Base-by-base conservation (phyloP, 2,888 invertebrate species). In the Caenorhabditis wallacei region DNA sequence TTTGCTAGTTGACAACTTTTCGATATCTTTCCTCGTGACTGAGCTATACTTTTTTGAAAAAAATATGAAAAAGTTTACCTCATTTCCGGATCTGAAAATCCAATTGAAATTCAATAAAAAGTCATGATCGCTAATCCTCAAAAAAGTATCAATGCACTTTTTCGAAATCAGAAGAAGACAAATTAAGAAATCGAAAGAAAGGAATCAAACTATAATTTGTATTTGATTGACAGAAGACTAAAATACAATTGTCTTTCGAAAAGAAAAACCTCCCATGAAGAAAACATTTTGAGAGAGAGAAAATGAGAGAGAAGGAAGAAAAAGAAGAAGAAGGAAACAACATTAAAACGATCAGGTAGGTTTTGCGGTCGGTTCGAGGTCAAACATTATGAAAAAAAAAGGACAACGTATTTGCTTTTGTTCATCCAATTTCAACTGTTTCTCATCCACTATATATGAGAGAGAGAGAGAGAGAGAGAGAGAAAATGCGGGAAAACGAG, bases 291-390 rank as follows among this genome's bases (percentile, higher is more conserved):
- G 57, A 57, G 35, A 57, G 56, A 24, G 56, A 56, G 56, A 56
- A 26, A 20, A 8, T 8, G 56, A 56, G 56, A 56, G 43, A 43
- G 37, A 13, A n/a, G n/a, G 64, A 53, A 7, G 11, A 20, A 48
- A 30, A 54, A 37, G 35, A 35, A 37, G 35, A 30, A 10, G 24
- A n/a, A 43, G 70, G 51, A 48, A 51, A 64, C 30, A 51, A 30
- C 48, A 51, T 35, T 48, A 64, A 64, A 51, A 30, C 30, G 35
- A 30, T 16, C 64, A 64, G 48, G 64, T 64, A 48, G 64, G 46
- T 68, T 69, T 69, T 69, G 18, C 35, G 69, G 54, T 56, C 64
- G 64, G 56, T 74, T 74, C 74, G 74, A 74, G 74, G 74, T 74
- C 74, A 64, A 74, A 64, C 74, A 74, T 56, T 64, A 64, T 51